These are phyloP conservation scores for Calameuta idolon DNA, from an alignment of 2,888 invertebrate species.

Conservation along the genomic window DNA sequence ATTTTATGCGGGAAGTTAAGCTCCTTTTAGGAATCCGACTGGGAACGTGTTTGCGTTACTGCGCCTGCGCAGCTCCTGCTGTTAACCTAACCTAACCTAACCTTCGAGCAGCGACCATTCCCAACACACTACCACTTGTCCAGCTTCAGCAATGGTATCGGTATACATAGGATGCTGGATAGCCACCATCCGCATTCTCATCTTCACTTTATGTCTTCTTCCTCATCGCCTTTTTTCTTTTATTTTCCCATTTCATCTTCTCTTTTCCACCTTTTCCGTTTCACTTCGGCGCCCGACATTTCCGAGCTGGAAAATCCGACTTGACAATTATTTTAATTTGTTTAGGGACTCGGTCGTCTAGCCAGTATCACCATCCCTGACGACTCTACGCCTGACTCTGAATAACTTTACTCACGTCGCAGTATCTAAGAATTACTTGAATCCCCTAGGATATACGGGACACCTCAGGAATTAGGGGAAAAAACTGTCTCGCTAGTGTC, in stretches of 20 bases:
- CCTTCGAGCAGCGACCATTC: background rate
- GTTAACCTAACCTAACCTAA: background rate
- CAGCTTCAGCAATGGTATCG: background rate
- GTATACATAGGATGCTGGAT: slow-evolving; percentile 4
- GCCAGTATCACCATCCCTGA: background rate
- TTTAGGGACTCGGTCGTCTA: slow-evolving; percentile 2
- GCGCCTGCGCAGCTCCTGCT: slow-evolving; percentile 8
- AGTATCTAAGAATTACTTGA: background rate
- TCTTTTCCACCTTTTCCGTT: slow-evolving; percentile 9
- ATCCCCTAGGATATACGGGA: background rate
- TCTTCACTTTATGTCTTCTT: slow-evolving; percentile 4
- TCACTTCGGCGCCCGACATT: background rate
- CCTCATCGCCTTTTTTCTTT: background rate
- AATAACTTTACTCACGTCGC: background rate
- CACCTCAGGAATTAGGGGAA: background rate
- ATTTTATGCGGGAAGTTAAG: slow-evolving; percentile 66
- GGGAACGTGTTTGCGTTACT: slow-evolving; percentile 42
- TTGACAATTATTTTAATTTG: slow-evolving; percentile 12
- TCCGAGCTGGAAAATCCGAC: background rate
- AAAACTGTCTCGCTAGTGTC: background rate
- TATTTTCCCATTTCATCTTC: slow-evolving; percentile 8
- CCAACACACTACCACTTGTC: background rate
- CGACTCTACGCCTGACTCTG: background rate
- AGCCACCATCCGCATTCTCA: background rate
- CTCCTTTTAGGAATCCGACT: slow-evolving; percentile 58